phyloP scores from a whole-genome alignment of 2,888 invertebrate genomes.

The Endomychus coccineus region DNA sequence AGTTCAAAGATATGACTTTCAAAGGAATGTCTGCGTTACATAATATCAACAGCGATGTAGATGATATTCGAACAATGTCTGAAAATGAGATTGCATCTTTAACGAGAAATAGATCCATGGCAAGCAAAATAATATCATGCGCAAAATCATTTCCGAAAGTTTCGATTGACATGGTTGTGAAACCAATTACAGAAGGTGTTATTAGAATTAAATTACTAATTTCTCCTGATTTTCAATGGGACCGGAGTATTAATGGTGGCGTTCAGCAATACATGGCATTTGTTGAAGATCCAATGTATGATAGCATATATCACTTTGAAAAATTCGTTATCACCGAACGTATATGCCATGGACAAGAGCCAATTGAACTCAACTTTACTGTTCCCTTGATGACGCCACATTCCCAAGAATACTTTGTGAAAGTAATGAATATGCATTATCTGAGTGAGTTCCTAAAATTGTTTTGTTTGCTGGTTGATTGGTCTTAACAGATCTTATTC shows the following conservation, averaged over 20 bases:
- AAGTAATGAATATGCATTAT: slow-evolving; percentile 83
- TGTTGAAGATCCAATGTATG: slow-evolving; percentile 93
- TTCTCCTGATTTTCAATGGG: slow-evolving; percentile 73
- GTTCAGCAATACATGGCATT: slow-evolving; percentile 91
- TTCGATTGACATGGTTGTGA: slow-evolving; percentile 74
- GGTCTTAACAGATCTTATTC: no score
- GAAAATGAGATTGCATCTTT: slow-evolving; percentile 77
- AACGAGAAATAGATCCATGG: slow-evolving; percentile 70
- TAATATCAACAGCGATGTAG: slow-evolving; percentile 60
- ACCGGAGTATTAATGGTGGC: slow-evolving; percentile 76
- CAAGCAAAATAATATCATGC: slow-evolving; percentile 69
- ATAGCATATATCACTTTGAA: slow-evolving; percentile 94
- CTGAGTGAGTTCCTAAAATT: slow-evolving; percentile 44
- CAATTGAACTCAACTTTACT: slow-evolving; percentile 85
- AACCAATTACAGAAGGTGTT: slow-evolving; percentile 93
- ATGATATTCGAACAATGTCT: slow-evolving; percentile 78
- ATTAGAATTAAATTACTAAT: slow-evolving; percentile 75
- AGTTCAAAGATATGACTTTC: slow-evolving; percentile 69
- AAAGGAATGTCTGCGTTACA: slow-evolving; percentile 80
- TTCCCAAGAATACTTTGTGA: slow-evolving; percentile 86
- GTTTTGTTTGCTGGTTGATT: no score
- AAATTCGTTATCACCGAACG: slow-evolving; percentile 62
- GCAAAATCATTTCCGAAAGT: slow-evolving; percentile 80
- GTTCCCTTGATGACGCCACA: slow-evolving; percentile 89
- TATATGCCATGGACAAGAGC: slow-evolving; percentile 56